Conservation (phyloP, 2,113 vertebrate species). For the Tyrannus savana region DNA sequence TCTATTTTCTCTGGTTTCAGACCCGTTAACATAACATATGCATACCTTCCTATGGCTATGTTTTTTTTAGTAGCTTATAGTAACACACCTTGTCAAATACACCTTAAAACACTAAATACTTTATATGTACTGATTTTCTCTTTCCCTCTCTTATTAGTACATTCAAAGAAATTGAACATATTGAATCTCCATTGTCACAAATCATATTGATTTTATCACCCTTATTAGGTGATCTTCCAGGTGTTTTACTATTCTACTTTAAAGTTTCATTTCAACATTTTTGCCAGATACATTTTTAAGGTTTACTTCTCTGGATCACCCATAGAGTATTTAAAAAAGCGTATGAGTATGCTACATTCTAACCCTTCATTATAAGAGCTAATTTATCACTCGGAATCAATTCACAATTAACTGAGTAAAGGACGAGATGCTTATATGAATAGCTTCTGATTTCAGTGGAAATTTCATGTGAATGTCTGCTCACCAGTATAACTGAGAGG, state of each 20-base stretch:
- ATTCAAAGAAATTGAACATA: background rate
- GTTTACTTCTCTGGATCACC: background rate
- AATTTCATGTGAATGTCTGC: background rate
- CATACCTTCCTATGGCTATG: background rate
- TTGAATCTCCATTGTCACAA: background rate
- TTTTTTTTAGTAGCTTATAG: background rate
- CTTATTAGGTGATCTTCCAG: background rate
- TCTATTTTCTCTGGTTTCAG: background rate
- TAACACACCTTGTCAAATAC: background rate
- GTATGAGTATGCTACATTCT: background rate
- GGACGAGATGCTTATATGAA: background rate
- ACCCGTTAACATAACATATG: background rate
- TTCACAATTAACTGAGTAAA: background rate
- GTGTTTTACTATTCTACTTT: background rate
- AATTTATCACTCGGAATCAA: background rate
- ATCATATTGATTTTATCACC: background rate
- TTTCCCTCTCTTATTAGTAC: background rate
- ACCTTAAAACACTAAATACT: background rate
- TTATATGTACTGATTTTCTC: background rate
- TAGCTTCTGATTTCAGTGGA: background rate
- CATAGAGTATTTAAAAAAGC: background rate
- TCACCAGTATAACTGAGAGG: background rate
- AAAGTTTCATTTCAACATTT: background rate
- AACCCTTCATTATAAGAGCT: background rate
- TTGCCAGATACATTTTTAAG: background rate